These are phyloP conservation scores for Silurus lanzhouensis DNA, from an alignment of 2,797 vertebrate species.

Conservation along the genomic window DNA sequence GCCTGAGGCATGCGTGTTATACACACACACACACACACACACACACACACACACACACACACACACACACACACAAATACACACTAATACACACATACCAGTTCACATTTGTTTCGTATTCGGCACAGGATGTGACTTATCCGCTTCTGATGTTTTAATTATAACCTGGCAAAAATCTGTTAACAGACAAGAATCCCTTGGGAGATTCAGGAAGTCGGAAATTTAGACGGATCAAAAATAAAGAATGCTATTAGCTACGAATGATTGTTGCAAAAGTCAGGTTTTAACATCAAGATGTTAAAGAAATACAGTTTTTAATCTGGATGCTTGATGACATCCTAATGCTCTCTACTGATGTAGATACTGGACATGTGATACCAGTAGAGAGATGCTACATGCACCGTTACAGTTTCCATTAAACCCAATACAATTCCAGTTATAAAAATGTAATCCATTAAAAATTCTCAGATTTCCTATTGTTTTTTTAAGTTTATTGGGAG, in stretches of 20 bases:
- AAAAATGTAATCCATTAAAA: too few relatives aligned
- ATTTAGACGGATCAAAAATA: not conserved
- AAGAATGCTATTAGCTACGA: not conserved
- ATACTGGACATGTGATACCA: too few relatives aligned
- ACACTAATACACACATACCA: slow-evolving; percentile 41
- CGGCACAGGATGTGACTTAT: slow-evolving; percentile 44
- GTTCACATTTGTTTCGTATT: slow-evolving; percentile 46
- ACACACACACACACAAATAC: slow-evolving; percentile 19
- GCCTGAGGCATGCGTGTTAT: slow-evolving; percentile 20
- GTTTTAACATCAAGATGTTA: not conserved
- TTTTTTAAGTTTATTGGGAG: too few relatives aligned
- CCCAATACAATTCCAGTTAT: too few relatives aligned
- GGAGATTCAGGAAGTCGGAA: slow-evolving; percentile 43
- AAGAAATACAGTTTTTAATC: too few relatives aligned
- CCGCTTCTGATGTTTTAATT: slow-evolving; percentile 48
- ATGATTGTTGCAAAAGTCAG: not conserved
- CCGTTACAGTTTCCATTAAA: too few relatives aligned
- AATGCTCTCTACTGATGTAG: too few relatives aligned
- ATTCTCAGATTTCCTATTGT: too few relatives aligned
- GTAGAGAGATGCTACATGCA: too few relatives aligned
- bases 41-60: slow-evolving; percentile 24
- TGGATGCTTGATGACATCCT: too few relatives aligned
- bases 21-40: slow-evolving; percentile 16
- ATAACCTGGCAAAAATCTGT: slow-evolving; percentile 49
- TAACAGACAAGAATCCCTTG: slow-evolving; percentile 31